Conservation (phyloP, 2,888 invertebrate species). For the Acheta domesticus region DNA sequence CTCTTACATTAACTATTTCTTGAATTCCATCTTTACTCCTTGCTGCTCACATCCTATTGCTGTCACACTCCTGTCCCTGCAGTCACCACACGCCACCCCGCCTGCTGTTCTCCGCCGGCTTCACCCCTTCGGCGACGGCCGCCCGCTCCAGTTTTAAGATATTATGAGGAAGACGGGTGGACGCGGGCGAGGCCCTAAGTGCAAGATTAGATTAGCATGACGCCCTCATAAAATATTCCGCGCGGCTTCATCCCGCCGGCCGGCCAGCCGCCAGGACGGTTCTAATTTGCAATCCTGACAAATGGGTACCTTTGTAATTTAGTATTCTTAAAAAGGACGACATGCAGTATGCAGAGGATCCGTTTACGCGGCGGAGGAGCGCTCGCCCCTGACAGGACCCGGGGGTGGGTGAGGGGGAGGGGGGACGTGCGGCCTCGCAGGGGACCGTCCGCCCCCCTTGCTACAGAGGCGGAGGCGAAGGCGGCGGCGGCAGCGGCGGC, state of each 20-base stretch:
- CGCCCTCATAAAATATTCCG: background rate
- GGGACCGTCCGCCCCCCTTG: no score
- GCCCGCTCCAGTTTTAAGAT: background rate
- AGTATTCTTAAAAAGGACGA: slow-evolving; percentile 7
- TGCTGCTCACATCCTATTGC: no score
- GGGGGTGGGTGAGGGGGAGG: background rate
- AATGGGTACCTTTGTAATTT: slow-evolving; percentile 5
- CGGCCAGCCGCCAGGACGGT: background rate
- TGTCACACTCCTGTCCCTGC: no score
- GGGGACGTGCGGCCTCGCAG: no score
- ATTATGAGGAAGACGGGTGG: background rate
- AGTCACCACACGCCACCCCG: no score
- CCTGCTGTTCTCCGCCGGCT: no score
- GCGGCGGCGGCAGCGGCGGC: no score
- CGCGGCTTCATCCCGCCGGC: background rate
- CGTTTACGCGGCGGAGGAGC: background rate
- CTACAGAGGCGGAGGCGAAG: no score
- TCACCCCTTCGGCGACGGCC: no score
- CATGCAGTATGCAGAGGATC: background rate
- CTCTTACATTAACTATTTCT: no score
- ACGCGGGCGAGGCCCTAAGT: background rate
- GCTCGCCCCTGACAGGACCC: background rate
- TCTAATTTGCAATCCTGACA: background rate
- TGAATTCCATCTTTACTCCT: no score
- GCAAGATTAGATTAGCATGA: background rate